A percentile compares a stretch with the other conserved stretches of the same genome.
Evolutionary conservation across 2,888 invertebrate genomes (phyloP).

Genomic region (Parthenolecanium corni): DNA sequence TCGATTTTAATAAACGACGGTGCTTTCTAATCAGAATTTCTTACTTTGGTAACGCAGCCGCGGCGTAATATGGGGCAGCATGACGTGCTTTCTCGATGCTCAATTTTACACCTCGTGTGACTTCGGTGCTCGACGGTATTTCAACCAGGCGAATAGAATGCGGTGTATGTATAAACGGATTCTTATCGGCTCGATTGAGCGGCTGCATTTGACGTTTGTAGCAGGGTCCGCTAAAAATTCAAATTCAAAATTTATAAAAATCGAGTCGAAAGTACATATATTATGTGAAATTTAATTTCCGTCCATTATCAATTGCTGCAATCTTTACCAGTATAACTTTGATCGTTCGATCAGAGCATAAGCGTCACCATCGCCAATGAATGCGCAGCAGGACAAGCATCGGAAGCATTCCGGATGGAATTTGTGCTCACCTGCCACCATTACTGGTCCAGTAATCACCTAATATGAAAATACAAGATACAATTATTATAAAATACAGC

Average conservation of each 20-base stretch:
- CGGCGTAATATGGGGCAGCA: slow-evolving; percentile 42
- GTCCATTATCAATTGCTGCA: too few relatives aligned
- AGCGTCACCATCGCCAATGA: slow-evolving; percentile 84
- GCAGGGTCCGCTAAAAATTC: slow-evolving; percentile 53
- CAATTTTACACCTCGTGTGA: slow-evolving; percentile 52
- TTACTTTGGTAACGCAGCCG: slow-evolving; percentile 61
- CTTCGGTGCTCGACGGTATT: slow-evolving; percentile 54
- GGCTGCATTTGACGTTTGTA: slow-evolving; percentile 61
- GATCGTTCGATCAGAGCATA: slow-evolving; percentile 85
- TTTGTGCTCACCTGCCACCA: slow-evolving; percentile 89
- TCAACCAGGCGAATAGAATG: slow-evolving; percentile 77
- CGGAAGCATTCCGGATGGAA: slow-evolving; percentile 94
- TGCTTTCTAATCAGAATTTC: slow-evolving; percentile 36
- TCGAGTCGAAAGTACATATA: too few relatives aligned
- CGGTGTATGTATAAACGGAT: slow-evolving; percentile 46
- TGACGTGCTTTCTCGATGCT: slow-evolving; percentile 46
- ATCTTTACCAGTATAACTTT: slow-evolving; percentile 70
- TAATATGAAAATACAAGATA: slow-evolving; percentile 33
- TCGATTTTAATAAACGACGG: too few relatives aligned
- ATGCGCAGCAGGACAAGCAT: slow-evolving; percentile 66
- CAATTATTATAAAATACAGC: too few relatives aligned
- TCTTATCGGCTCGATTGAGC: slow-evolving; percentile 42
- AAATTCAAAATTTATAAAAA: too few relatives aligned
- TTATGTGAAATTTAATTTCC: too few relatives aligned
- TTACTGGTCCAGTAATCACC: slow-evolving; percentile 73